Base-by-base conservation (phyloP, 2,888 invertebrate species). In the Ormyrus rosae region DNA sequence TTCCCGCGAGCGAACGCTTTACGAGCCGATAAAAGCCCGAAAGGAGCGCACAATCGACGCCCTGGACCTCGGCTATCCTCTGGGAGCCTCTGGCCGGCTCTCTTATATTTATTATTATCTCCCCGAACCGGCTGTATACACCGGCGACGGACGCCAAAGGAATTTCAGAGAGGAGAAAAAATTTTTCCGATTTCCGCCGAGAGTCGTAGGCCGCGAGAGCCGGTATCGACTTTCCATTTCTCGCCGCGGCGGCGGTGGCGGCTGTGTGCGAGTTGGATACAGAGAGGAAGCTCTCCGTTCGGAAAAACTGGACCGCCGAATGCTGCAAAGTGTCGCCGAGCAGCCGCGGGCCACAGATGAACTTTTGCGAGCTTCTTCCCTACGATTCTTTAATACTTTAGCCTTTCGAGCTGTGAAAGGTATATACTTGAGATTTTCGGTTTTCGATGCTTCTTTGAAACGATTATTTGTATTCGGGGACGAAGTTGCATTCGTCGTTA, bases 11-110 rank as follows among this genome's bases (percentile, higher is more conserved):
- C 56, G 65, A 61, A 60, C 70, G 83, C 71, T 87, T 86, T 87
- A 87, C 81, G 85, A 84, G 77, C 76, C 84, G 85, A 87, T 87
- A 87, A 86, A 87, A 82, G 84, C 75, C 84, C 76, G 81, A 78
- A 80, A 80, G 80, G 82, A 78, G 70, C 34, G 34, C 34, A 4
- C 83, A 82, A 83, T 82, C 82, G 81, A 81, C 77, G 34, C 61
- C 78, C 74, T 69, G 56, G 58, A 65, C 68, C 71, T 58, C 83
- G 72, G 84, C 85, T 86, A 84, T 82, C 79, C 82, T 64, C 51
- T 34, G 71, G 70, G 13, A 71, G 78, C 81, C 81, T 85, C 34
- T 34, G 34, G 34, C 34, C 34, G 82, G 76, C 64, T 70, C 53
- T 76, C 60, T 76, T 81, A 76, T 85, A 85, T 87, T 86, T 85